Conservation (phyloP, 2,113 vertebrate species). For the Coptodon rendalli region DNA sequence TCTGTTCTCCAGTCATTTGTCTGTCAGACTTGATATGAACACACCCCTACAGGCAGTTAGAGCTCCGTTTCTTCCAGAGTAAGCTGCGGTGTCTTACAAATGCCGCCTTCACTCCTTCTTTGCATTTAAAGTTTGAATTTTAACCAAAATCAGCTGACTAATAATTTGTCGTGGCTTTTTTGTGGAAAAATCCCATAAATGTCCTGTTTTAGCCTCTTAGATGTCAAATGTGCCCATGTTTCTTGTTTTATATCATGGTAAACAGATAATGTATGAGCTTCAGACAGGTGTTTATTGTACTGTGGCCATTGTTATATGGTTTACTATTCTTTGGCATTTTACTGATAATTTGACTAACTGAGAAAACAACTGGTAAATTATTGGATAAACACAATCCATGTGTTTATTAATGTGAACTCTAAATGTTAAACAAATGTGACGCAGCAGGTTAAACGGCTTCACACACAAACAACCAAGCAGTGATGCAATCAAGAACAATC, state of each 20-base stretch:
- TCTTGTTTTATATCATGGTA: neutral
- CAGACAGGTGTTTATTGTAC: neutral
- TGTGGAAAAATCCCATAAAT: neutral
- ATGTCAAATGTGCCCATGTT: neutral
- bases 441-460: neutral
- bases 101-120: neutral
- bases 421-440: neutral
- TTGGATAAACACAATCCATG: neutral
- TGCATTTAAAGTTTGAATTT: neutral
- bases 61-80: neutral
- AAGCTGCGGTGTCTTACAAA: neutral
- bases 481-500: neutral
- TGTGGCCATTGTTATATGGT: neutral
- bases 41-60: constrained; percentile 35
- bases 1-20: constrained; percentile 50
- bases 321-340: neutral
- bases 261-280: neutral
- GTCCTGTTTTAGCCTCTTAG: neutral
- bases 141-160: neutral
- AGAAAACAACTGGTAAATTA: neutral
- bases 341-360: neutral
- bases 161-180: neutral
- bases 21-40: constrained; percentile 55
- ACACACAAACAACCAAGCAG: neutral
- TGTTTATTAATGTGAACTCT: neutral